Conservation (phyloP, 2,888 invertebrate species). For the Stegophylla sp. region DNA sequence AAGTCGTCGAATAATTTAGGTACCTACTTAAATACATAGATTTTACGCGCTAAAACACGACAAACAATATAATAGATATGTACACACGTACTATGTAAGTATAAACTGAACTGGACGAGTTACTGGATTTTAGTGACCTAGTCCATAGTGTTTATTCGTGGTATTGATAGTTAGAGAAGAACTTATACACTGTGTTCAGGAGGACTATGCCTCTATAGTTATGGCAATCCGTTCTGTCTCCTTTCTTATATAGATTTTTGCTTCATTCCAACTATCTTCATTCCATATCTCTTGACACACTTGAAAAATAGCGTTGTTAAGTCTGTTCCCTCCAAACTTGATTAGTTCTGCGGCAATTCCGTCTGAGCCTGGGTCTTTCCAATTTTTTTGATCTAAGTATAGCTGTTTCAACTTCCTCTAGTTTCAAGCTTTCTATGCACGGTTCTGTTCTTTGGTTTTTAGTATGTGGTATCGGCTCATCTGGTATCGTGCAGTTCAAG, state of each 20-base stretch:
- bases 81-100: too few relatives aligned
- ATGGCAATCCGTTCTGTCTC: background rate
- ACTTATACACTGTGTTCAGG: too few relatives aligned
- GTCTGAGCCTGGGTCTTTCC: background rate
- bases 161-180: background rate
- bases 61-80: background rate
- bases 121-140: too few relatives aligned
- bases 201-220: too few relatives aligned
- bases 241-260: conserved; percentile 1
- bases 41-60: too few relatives aligned
- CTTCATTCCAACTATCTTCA: background rate
- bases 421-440: conserved; percentile 7
- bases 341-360: conserved; percentile 6
- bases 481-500: conserved; percentile 1
- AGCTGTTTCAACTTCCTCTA: conserved; percentile 12
- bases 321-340: conserved; percentile 13
- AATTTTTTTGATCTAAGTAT: background rate
- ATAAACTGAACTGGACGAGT: too few relatives aligned
- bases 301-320: background rate
- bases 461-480: background rate
- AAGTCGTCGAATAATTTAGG: too few relatives aligned
- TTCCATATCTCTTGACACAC: conserved; percentile 20
- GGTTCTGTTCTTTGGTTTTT: background rate
- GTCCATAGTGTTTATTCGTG: background rate
- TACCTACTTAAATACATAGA: background rate